phyloP scores from a whole-genome alignment of 2,888 invertebrate genomes.

The Scaptomyza caliginosa region DNA sequence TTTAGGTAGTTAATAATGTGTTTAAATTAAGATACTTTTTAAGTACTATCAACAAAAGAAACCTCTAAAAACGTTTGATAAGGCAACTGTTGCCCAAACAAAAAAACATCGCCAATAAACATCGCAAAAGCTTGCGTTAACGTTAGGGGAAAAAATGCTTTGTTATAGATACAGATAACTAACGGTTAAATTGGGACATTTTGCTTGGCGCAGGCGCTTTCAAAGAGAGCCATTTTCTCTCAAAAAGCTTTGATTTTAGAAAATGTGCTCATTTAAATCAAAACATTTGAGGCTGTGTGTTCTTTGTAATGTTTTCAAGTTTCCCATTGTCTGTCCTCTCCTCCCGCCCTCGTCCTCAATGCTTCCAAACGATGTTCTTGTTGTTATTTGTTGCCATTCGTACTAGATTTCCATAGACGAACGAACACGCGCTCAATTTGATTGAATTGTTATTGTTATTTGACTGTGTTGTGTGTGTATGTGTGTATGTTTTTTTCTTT shows the following conservation, averaged over 20 bases:
- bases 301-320: constrained; percentile 41
- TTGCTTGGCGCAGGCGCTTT: constrained; percentile 32
- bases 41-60: too few relatives aligned
- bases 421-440: constrained; percentile 60
- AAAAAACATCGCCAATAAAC: background rate
- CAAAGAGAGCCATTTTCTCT: constrained; percentile 8
- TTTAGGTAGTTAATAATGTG: too few relatives aligned
- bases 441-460: constrained; percentile 74
- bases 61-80: background rate
- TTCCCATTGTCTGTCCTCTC: background rate
- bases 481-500: background rate
- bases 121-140: background rate
- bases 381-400: constrained; percentile 49
- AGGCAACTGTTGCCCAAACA: background rate
- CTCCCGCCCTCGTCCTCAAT: background rate
- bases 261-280: constrained; percentile 49
- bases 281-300: constrained; percentile 47
- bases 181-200: constrained; percentile 61
- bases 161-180: constrained; percentile 33
- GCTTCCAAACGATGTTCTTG: background rate
- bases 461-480: constrained; percentile 36
- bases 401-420: constrained; percentile 56
- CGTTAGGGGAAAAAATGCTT: background rate
- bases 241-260: constrained; percentile 6
- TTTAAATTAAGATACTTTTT: background rate